These are phyloP conservation scores for Bombus sylvicola DNA, from an alignment of 1,140 invertebrate genomes.

Conservation along the genomic window DNA sequence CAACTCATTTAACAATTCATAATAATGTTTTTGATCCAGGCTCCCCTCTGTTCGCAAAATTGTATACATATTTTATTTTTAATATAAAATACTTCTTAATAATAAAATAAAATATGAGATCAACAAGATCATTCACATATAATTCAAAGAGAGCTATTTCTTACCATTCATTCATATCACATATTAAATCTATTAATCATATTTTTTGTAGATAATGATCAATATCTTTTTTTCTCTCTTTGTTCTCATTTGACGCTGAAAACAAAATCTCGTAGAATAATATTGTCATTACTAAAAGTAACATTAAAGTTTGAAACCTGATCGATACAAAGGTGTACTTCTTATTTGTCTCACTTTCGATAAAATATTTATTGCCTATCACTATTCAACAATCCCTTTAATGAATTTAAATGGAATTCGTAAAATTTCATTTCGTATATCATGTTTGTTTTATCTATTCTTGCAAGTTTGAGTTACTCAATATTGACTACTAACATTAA, in stretches of 20 bases:
- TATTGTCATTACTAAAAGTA: slow-evolving; percentile 31
- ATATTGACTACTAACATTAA: slow-evolving; percentile 44
- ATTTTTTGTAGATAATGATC: slow-evolving; percentile 21
- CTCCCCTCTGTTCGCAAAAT: slow-evolving; percentile 37
- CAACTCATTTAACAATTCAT: slow-evolving; percentile 42
- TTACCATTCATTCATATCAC: slow-evolving; percentile 23
- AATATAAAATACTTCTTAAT: slow-evolving; percentile 49
- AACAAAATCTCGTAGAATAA: slow-evolving; percentile 36
- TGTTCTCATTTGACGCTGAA: slow-evolving; percentile 33
- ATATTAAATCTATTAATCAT: slow-evolving; percentile 43
- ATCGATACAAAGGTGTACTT: slow-evolving; percentile 10
- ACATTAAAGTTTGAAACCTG: slow-evolving; percentile 13
- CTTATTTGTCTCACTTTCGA: slow-evolving; percentile 31
- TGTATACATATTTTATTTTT: slow-evolving; percentile 43
- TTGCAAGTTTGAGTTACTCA: slow-evolving; percentile 19
- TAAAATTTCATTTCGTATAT: slow-evolving; percentile 34
- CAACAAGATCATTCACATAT: slow-evolving; percentile 57
- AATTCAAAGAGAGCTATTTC: slow-evolving; percentile 37
- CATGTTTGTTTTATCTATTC: slow-evolving; percentile 3
- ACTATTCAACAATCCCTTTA: slow-evolving; percentile 22
- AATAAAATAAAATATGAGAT: slow-evolving; percentile 58
- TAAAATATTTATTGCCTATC: slow-evolving; percentile 54
- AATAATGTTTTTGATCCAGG: slow-evolving; percentile 49
- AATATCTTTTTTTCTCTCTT: not conserved
- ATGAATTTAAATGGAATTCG: slow-evolving; percentile 37